A percentile compares a stretch with the other conserved stretches of the same genome.
These are phyloP conservation scores for Sipha flava DNA, from an alignment of 1,140 invertebrate species.

Conservation along the genomic window DNA sequence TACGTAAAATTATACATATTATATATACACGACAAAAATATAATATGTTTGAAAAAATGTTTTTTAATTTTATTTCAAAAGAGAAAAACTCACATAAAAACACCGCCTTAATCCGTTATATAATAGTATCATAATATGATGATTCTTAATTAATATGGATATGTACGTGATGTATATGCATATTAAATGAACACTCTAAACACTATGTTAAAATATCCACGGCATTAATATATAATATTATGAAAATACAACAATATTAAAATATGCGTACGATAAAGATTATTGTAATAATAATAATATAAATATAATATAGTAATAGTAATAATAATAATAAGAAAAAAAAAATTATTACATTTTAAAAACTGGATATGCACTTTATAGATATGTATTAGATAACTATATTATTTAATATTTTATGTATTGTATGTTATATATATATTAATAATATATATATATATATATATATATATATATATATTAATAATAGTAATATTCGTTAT, in stretches of 20 bases:
- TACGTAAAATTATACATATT: no score
- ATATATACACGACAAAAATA: no score
- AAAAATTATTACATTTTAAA: conserved; percentile 12
- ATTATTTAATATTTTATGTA: not conserved
- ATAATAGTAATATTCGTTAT: not conserved
- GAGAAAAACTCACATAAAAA: conserved; percentile 28
- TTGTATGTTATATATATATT: not conserved
- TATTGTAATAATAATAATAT: not conserved
- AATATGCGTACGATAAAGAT: conserved; percentile 1
- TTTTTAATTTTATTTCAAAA: conserved; percentile 11
- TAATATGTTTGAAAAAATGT: not conserved
- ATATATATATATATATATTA: not conserved
- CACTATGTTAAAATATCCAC: not conserved
- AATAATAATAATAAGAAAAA: not conserved
- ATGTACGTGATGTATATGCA: conserved; percentile 23
- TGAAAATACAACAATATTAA: conserved; percentile 3
- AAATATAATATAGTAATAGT: not conserved
- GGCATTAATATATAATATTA: conserved; percentile 20
- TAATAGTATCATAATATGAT: not conserved
- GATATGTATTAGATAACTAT: conserved; percentile 13
- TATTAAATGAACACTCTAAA: conserved; percentile 21
- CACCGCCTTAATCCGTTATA: conserved; percentile 3
- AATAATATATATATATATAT: not conserved
- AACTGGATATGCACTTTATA: conserved; percentile 20
- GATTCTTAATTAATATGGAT: not conserved